Evolutionary conservation across 2,888 invertebrate species (phyloP).

Genomic region (Torymus aiolomorphi): DNA sequence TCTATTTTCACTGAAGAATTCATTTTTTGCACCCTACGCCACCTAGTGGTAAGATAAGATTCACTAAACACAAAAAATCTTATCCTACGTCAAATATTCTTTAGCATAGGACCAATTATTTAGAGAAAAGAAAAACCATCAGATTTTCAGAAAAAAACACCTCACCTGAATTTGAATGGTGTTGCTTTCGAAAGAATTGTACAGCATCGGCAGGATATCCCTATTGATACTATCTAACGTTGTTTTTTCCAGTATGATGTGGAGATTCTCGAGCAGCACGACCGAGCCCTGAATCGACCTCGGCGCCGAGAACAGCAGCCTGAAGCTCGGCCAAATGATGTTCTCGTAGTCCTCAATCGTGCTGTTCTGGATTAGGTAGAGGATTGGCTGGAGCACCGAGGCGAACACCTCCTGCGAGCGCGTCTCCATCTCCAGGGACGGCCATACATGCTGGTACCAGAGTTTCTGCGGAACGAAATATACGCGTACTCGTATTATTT

Average conservation of each 20-base stretch:
- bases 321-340: constrained; percentile 89
- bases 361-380: constrained; percentile 88
- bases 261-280: constrained; percentile 91
- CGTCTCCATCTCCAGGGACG: constrained; percentile 90
- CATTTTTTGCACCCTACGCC: no score
- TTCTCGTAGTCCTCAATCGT: constrained; percentile 87
- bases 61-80: no score
- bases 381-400: constrained; percentile 88
- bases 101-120: no score
- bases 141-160: not conserved
- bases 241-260: constrained; percentile 91
- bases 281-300: constrained; percentile 91
- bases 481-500: no score
- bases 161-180: constrained; percentile 93
- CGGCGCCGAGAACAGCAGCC: constrained; percentile 86
- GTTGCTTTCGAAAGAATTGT: constrained; percentile 90
- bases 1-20: no score
- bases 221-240: constrained; percentile 85
- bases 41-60: no score
- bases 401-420: constrained; percentile 90
- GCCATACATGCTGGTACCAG: constrained; percentile 96
- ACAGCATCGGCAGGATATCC: constrained; percentile 91
- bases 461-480: constrained; percentile 84
- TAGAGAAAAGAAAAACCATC: no score
- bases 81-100: no score